Base-by-base conservation (phyloP, 1,140 invertebrate genomes). In the Homalodisca vitripennis region DNA sequence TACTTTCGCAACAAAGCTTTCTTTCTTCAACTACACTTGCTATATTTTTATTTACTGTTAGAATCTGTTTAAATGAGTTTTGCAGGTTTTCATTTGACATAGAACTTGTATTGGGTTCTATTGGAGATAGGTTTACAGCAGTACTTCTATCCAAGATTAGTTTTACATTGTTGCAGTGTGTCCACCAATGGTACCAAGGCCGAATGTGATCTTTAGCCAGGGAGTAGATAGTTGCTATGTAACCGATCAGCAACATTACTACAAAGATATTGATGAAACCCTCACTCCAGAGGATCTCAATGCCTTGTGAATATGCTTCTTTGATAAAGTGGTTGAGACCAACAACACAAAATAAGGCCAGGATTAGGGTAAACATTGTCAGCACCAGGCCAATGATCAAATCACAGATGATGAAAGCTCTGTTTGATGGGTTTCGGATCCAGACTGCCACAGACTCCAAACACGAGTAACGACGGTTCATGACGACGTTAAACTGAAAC, bases 401-500 rank as follows among this genome's bases (percentile, higher is more conserved):
- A 78, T 89, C 87, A 0, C 85, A 85, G 77, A 84, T 80, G 47
- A 87, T 79, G 75, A 87, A 82, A 71, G 80, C 80, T 66, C 84
- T 80, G 75, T 88, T 88, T 51, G 83, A 78, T 0, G 87, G 86
- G 77, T 87, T 86, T 57, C 82, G 82, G 68, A 87, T 81, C 87
- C 87, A 88, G 72, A 88, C 32, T 29, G 70, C 67, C 2, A 68
- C 48, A 2, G 26, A 48, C 20, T 68, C 26, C 24, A 27, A 31
- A 27, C 48, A 30, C 1, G 6, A 55, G 30, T 68, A 68, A 6
- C 66, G 55, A 22, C 67, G 51, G 13, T 51, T 73, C 60, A 47
- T 65, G 22, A 47, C 77, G 10, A 82, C 82, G 62, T 78, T 73
- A 71, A 85, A 87, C 65, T 83, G 80, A 68, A 83, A 81, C 24